These are phyloP conservation scores for Hormaphis cornu DNA, from an alignment of 1,140 invertebrate genomes.

Conservation along the genomic window DNA sequence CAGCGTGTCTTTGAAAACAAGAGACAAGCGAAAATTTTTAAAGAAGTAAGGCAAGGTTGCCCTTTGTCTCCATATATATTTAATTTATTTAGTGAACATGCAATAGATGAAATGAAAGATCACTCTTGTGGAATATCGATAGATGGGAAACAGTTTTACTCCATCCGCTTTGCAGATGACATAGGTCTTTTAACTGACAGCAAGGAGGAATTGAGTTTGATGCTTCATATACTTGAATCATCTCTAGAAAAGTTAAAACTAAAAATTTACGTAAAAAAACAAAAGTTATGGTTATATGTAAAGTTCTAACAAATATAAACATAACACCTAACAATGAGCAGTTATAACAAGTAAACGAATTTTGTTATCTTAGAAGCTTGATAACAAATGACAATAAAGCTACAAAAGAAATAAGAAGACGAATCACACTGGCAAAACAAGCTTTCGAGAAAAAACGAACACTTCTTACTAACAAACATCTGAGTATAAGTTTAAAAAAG, in stretches of 20 bases:
- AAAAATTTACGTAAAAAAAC: conserved; percentile 23
- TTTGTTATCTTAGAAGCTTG: not conserved
- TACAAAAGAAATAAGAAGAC: not conserved
- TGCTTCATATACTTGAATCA: not conserved
- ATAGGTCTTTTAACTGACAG: conserved; percentile 12
- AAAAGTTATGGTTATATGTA: conserved; percentile 10
- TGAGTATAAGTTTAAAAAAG: not conserved
- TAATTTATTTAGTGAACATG: conserved; percentile 27
- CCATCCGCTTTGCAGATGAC: too few species aligned
- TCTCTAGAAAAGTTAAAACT: conserved; percentile 8
- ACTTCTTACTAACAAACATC: conserved; percentile 9
- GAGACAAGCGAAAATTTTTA: conserved; percentile 14
- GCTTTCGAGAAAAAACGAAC: not conserved
- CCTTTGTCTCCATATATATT: conserved; percentile 29
- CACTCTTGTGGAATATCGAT: conserved; percentile 4
- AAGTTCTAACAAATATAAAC: too few species aligned
- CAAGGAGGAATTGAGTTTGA: conserved; percentile 1
- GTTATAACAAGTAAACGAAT: not conserved
- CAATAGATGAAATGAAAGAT: conserved; percentile 17
- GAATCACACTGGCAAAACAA: conserved; percentile 14
- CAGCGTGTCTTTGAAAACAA: too few species aligned
- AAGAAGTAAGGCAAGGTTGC: conserved; percentile 15
- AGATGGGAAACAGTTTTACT: conserved; percentile 13
- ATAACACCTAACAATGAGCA: not conserved
- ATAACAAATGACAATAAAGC: not conserved